Base-by-base conservation (phyloP, 2,888 invertebrate genomes). In the Phalera bucephala region DNA sequence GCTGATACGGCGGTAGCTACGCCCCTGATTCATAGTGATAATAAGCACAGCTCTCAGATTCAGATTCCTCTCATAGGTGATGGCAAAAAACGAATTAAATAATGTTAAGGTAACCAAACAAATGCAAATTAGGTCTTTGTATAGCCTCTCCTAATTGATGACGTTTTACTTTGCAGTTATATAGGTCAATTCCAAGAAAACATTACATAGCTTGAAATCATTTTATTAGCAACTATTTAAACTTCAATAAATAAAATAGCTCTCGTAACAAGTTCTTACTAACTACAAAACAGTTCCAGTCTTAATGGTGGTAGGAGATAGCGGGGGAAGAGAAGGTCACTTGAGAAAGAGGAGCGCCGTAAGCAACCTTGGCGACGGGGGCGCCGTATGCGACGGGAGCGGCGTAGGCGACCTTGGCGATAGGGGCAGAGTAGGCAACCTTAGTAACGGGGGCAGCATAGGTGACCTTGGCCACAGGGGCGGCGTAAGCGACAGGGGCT, bases 291-390 rank as follows among this genome's bases (percentile, higher is more conserved):
- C n/a, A n/a, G n/a, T n/a, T n/a, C n/a, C n/a, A n/a, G n/a, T n/a
- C n/a, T 49, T 81, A 84, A 70, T 83, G 81, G 53, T 81, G 77
- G 74, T 84, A 85, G 40, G 82, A 81, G 59, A 84, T 63, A 40
- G 62, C 66, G 27, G 85, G 83, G 21, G 84, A 83, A 1, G 83
- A 72, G 74, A 64, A 83, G 43, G 72, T 58, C 30, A 81, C 76
- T 30, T 77, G 76, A 21, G 68, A 49, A 40, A 70, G 64, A 25
- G 76, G 64, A 21, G 70, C 60, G 34, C 60, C 52, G 52, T 67
- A 67, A 31, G 58, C 52, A 12, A 60, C 41, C 32, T 62, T 54
- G 25, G 55, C 49, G 7, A 56, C 56, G 8, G 51, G 51, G 3
- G 66, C 64, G n/a, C 37, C 37, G 43, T 47, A 49, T 23, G 37